Base-by-base conservation (phyloP, 2,797 vertebrate species). In the Chelidonichthys spinosus region DNA sequence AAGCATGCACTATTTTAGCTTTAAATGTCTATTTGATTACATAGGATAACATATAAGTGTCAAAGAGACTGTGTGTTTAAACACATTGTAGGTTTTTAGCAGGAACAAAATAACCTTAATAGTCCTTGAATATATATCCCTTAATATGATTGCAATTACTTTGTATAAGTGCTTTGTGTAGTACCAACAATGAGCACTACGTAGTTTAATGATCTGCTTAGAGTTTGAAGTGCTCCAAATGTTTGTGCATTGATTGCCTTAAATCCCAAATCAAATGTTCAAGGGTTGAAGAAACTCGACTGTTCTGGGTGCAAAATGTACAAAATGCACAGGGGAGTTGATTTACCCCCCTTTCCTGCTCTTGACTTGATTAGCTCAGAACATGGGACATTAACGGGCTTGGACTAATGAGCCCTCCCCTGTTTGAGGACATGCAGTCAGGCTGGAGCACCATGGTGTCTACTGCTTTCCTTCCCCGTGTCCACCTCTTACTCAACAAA, bases 401-500 rank as follows among this genome's bases (percentile, higher is more conserved):
- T 56, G 25, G 18, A 66, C 4, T 18, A 17, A 42, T 70, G 1
- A 53, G 46, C 37, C 33, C 39, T 44, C 42, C 15, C 37, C 18
- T 6, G 8, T 7, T 5, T 25, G 25, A 25, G 25, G 14, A 32
- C 13, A 2, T 6, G 6, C 17, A 56, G 13, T 7, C 17, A 33
- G 37, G 25, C 2, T 14, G 36, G n/a, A 32, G 49, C 6, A 52
- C 4, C 36, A 25, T 33, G 11, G 7, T 69, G 18, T 36, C 10
- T 49, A 4, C 63, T 33, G 15, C 17, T 36, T 67, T 60, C 39
- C 33, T 46, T 37, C 15, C 68, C 56, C 42, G n/a, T 36, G 63
- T 86, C 76, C 63, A 71, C 64, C 60, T 86, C 92, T 94, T 93
- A 95, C 95, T 90, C 72, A n/a, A 81, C 60, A 74, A 95, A 94